These are phyloP conservation scores for Polyommatus icarus DNA, from an alignment of 2,888 invertebrate genomes.

Conservation along the genomic window DNA sequence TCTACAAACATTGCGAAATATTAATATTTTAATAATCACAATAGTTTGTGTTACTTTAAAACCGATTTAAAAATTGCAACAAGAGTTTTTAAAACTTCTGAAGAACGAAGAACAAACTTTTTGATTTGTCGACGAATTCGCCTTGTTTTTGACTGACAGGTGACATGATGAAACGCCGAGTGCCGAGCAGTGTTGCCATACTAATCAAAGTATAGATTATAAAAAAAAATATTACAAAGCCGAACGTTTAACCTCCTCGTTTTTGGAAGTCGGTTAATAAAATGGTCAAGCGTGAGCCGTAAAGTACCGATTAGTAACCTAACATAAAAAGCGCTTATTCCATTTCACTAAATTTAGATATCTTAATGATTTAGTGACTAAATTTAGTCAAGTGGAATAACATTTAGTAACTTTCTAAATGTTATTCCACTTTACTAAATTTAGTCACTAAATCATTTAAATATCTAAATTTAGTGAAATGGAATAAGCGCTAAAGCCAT, in stretches of 20 bases:
- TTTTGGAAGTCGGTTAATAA: not conserved
- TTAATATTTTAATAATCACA: constrained; percentile 27
- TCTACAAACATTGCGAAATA: constrained; percentile 41
- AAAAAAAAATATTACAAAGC: too few species aligned
- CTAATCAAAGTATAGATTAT: constrained; percentile 17
- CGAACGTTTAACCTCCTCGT: too few species aligned
- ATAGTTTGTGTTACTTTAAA: constrained; percentile 35
- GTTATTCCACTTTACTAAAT: too few species aligned
- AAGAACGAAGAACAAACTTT: constrained; percentile 55
- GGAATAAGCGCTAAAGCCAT: too few species aligned
- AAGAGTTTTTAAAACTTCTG: constrained; percentile 54
- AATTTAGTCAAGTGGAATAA: too few species aligned
- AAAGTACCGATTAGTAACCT: not conserved
- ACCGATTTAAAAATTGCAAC: constrained; percentile 47
- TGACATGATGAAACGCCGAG: constrained; percentile 45
- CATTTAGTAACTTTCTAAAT: too few species aligned
- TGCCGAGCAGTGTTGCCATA: constrained; percentile 44
- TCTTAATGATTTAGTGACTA: too few species aligned
- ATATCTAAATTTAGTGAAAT: too few species aligned
- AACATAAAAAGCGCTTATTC: too few species aligned
- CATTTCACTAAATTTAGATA: too few species aligned
- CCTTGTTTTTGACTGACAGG: constrained; percentile 54
- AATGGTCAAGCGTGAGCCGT: not conserved
- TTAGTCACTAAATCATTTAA: too few species aligned
- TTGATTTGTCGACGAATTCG: constrained; percentile 63